Conservation (phyloP, 53 echinoderm and acorn worm species). For the Antedon mediterranea region DNA sequence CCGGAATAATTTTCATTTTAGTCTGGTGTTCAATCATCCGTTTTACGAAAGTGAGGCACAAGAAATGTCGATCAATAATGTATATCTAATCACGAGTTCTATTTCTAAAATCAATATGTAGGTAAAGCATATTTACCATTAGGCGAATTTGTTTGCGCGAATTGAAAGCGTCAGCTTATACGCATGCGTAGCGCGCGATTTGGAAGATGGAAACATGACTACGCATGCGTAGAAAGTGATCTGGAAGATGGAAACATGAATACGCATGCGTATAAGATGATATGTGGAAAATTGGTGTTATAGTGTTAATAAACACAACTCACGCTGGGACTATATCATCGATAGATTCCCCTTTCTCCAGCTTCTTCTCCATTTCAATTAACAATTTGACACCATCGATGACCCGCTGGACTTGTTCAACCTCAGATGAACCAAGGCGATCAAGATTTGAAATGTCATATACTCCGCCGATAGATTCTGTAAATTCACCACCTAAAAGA, state of each 20-base stretch:
- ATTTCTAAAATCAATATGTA: too few relatives aligned
- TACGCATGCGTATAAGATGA: too few relatives aligned
- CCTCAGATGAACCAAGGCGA: slow-evolving; percentile 81
- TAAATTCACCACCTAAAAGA: slow-evolving; percentile 77
- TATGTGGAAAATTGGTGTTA: not conserved
- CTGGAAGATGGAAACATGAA: too few relatives aligned
- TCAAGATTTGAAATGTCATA: slow-evolving; percentile 92
- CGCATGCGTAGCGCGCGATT: too few relatives aligned
- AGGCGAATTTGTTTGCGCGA: too few relatives aligned
- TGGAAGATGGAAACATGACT: too few relatives aligned
- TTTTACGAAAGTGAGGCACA: not conserved
- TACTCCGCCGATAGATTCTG: slow-evolving; percentile 74
- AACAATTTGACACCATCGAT: slow-evolving; percentile 66
- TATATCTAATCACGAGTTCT: not conserved
- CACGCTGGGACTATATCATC: slow-evolving; percentile 66
- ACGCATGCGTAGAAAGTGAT: too few relatives aligned
- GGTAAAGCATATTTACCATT: too few relatives aligned
- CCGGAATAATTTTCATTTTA: too few relatives aligned
- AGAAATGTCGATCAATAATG: not conserved
- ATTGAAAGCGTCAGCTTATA: too few relatives aligned
- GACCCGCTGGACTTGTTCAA: slow-evolving; percentile 83
- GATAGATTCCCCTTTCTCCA: slow-evolving; percentile 69
- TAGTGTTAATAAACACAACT: not conserved
- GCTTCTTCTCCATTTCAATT: slow-evolving; percentile 67
- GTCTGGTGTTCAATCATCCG: too few relatives aligned